Percentiles rank a stretch among this genome's conserved stretches.
phyloP scores from a whole-genome alignment of 2,113 vertebrate species.

The Ellobius talpinus region DNA sequence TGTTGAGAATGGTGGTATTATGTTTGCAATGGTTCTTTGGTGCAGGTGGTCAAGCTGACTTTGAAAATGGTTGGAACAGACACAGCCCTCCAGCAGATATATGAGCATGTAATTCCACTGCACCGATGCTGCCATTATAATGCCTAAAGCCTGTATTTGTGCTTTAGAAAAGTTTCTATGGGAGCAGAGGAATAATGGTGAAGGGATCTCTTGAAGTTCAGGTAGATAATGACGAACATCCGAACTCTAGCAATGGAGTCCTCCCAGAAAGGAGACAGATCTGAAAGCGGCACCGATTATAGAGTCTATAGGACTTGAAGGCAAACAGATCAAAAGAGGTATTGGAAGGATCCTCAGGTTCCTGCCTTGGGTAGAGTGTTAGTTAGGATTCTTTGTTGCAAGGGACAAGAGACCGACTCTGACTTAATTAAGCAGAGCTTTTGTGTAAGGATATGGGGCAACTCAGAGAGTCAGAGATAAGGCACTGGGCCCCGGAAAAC shows the following conservation, averaged over 20 bases:
- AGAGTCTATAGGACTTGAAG: neutral
- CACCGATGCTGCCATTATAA: neutral
- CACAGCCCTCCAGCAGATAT: neutral
- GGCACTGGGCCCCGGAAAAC: neutral
- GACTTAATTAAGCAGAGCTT: neutral
- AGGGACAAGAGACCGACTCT: neutral
- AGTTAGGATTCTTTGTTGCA: neutral
- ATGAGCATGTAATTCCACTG: slow-evolving; percentile 5
- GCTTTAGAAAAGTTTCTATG: slow-evolving; percentile 62
- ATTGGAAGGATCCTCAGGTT: neutral
- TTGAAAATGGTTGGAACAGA: slow-evolving; percentile 50
- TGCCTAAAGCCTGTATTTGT: slow-evolving; percentile 55
- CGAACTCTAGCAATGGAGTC: neutral
- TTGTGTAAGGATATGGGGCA: neutral
- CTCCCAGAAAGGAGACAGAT: neutral
- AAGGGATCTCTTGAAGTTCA: slow-evolving; percentile 37
- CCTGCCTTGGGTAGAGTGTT: neutral
- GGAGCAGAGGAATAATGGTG: neutral
- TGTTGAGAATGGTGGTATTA: slow-evolving; percentile 36
- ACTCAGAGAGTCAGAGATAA: neutral
- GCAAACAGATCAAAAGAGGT: neutral
- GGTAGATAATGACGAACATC: neutral
- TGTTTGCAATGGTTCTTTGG: slow-evolving; percentile 32
- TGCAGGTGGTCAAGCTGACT: slow-evolving; percentile 34
- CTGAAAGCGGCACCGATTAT: fast-evolving